phyloP scores from a whole-genome alignment of 2,888 invertebrate species.

The Itoplectis maculator region DNA sequence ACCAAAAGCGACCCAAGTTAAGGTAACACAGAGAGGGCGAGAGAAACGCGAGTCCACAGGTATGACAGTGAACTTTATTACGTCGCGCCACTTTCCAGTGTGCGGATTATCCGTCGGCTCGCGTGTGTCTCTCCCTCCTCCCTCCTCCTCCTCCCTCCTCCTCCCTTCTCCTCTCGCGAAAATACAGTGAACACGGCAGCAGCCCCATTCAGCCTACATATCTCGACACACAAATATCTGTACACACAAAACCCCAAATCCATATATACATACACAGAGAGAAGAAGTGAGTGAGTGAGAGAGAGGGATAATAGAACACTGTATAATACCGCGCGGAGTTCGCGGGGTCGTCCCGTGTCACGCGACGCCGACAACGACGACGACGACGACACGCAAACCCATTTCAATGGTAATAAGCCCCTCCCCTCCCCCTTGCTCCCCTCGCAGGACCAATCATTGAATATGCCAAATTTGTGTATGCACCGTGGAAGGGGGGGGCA shows the following conservation, averaged over 20 bases:
- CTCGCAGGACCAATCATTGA: constrained; percentile 77
- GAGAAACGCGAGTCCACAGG: constrained; percentile 68
- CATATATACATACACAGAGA: constrained; percentile 4
- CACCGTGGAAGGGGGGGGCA: constrained; percentile 70
- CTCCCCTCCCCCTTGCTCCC: constrained; percentile 21
- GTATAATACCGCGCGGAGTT: constrained; percentile 37
- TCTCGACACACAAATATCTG: constrained; percentile 1
- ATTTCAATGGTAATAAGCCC: constrained; percentile 72
- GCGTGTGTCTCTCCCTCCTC: constrained; percentile 44
- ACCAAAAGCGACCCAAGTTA: neutral
- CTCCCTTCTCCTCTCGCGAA: constrained; percentile 39
- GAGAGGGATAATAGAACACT: constrained; percentile 29
- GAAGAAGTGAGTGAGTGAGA: too few species aligned
- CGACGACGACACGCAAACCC: constrained; percentile 68
- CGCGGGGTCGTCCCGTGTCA: constrained; percentile 64
- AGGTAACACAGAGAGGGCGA: too few species aligned
- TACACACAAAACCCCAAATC: neutral
- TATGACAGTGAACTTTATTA: constrained; percentile 80
- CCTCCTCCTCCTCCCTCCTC: constrained; percentile 38
- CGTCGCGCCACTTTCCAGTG: constrained; percentile 60
- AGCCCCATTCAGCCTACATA: neutral
- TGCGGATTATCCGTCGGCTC: constrained; percentile 37
- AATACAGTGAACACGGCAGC: too few species aligned
- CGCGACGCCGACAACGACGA: constrained; percentile 67
- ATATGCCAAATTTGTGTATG: constrained; percentile 80